Base-by-base conservation (phyloP, 2,113 vertebrate species). In the Apus apus region DNA sequence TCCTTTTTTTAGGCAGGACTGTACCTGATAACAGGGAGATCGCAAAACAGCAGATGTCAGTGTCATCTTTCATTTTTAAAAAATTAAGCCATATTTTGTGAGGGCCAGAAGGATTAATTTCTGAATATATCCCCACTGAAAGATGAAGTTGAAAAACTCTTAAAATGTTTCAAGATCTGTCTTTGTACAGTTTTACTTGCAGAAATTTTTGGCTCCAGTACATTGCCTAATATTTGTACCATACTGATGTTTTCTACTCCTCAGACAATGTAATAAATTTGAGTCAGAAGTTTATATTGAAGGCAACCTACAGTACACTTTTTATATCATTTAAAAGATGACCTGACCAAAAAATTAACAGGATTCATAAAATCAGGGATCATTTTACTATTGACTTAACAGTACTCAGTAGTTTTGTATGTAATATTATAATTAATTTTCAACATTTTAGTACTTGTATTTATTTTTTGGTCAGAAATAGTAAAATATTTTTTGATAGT, bases 351-450 rank as follows among this genome's bases (percentile, higher is more conserved):
- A 98, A 98, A 98, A 86, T 91, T 97, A 95, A 96, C 97, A 98
- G 97, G 97, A 98, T 98, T 98, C 98, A 98, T 98, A 97, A 97
- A 97, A 98, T 98, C 98, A 98, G 98, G 98, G 98, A 98, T 98
- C 98, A 98, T 98, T 98, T 98, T 98, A 98, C 98, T 98, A 98
- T 98, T 98, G 97, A 98, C 98, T 98, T 98, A 98, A 98, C 98
- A 97, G 95, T 98, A 95, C 97, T 98, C 97, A 98, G 98, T 98
- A 98, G 94, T 98, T 98, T 98, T 98, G 95, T 98, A 98, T 97
- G 98, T 98, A 97, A 98, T 98, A 98, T 98, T 98, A 97, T 96
- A 98, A 94, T 98, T 98, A 97, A 98, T 98, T 98, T 98, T 96
- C 98, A 98, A 97, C 97, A 97, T 98, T 98, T 98, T 98, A 98